Conservation (phyloP, 2,797 vertebrate species). For the Remorina albescens region DNA sequence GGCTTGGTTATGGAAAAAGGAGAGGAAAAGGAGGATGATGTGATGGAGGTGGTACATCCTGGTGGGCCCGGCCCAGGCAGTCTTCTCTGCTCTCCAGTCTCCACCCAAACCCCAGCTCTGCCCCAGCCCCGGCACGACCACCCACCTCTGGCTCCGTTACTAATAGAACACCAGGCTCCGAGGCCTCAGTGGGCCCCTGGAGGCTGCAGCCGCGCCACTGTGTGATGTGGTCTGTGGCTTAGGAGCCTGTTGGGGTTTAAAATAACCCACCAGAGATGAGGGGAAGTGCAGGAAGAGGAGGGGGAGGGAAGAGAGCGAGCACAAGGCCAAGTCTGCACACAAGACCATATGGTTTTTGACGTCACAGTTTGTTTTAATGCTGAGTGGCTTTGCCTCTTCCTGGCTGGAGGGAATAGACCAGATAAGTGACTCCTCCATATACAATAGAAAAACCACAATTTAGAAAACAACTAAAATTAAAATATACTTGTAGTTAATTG, state of each 20-base stretch:
- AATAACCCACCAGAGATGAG: conserved; percentile 82
- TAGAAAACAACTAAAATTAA: conserved; percentile 2
- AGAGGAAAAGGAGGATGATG: conserved; percentile 25
- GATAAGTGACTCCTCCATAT: conserved; percentile 15
- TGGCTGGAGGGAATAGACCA: conserved; percentile 40
- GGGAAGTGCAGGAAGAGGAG: conserved; percentile 68
- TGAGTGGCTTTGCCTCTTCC: conserved; percentile 60
- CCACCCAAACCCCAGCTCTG: conserved; percentile 75
- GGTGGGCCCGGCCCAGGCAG: conserved; percentile 56
- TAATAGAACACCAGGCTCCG: conserved; percentile 74
- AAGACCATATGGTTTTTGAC: conserved; percentile 76
- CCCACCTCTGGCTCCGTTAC: conserved; percentile 79
- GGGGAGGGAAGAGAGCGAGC: conserved; percentile 49
- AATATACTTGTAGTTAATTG: not conserved
- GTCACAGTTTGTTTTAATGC: conserved; percentile 75
- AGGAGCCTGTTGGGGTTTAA: conserved; percentile 78
- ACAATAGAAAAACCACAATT: conserved; percentile 24
- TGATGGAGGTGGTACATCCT: conserved; percentile 49
- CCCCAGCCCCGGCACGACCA: conserved; percentile 70
- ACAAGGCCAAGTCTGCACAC: conserved; percentile 72
- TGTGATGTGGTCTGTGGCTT: conserved; percentile 83
- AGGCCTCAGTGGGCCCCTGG: conserved; percentile 70
- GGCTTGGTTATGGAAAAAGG: conserved; percentile 72
- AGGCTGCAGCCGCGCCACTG: conserved; percentile 68
- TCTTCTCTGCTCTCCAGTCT: conserved; percentile 53